Conservation (phyloP, 2,113 vertebrate species). For the Anseranas semipalmata region DNA sequence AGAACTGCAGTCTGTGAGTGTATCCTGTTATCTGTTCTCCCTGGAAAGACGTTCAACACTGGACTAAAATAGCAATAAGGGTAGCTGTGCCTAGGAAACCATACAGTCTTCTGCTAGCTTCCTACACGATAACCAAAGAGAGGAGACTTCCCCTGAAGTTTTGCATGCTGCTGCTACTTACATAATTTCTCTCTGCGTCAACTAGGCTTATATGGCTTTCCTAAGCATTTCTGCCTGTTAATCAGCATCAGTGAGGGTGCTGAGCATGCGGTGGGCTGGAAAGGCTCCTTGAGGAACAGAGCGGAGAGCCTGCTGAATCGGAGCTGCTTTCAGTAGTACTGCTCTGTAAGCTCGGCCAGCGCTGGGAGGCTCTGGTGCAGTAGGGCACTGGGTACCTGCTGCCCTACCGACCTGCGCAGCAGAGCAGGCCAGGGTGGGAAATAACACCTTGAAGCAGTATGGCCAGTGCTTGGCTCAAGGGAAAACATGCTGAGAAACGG, state of each 20-base stretch:
- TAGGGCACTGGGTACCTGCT: background rate
- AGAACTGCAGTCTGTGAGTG: background rate
- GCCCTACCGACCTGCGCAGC: rapidly evolving
- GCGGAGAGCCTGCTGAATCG: background rate
- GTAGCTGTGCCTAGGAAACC: conserved; percentile 51
- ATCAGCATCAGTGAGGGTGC: background rate
- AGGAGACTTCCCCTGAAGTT: conserved; percentile 64
- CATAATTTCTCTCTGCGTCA: conserved; percentile 40
- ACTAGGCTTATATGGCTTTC: background rate
- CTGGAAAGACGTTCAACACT: conserved; percentile 35
- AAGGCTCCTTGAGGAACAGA: background rate
- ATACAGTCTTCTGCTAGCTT: conserved; percentile 24
- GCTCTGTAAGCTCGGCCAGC: background rate
- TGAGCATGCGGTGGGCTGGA: background rate
- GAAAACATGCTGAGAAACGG: background rate
- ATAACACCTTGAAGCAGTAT: background rate
- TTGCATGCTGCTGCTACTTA: conserved; percentile 50
- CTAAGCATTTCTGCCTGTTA: background rate
- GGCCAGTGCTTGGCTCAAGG: background rate
- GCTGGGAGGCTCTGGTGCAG: background rate
- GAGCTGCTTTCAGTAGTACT: background rate
- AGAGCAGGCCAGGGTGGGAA: background rate
- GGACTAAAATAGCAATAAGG: conserved; percentile 59
- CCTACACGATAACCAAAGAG: conserved; percentile 41
- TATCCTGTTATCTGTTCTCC: conserved; percentile 43